Evolutionary conservation across 2,888 invertebrate genomes (phyloP).

Genomic region (Formica aserva): DNA sequence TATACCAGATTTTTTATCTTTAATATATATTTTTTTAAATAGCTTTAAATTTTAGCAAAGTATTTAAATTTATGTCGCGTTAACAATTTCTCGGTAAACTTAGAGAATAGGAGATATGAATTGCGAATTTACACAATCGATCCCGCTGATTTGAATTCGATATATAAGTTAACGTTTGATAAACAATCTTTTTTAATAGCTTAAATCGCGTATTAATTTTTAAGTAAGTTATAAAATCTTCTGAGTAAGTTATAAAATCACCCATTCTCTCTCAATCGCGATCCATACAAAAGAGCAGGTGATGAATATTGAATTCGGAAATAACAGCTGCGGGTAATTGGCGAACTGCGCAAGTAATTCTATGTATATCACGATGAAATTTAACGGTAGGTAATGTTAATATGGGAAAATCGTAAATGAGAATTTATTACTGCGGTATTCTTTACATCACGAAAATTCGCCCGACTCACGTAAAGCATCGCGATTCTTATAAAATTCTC

Average conservation of each 20-base stretch:
- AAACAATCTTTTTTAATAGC: constrained; percentile 11
- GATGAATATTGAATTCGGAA: not conserved
- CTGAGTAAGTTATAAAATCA: constrained; percentile 27
- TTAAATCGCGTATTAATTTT: not conserved
- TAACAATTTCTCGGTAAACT: not conserved
- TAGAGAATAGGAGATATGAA: not conserved
- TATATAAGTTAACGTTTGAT: constrained; percentile 19
- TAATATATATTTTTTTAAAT: not conserved
- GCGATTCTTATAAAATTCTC: constrained; percentile 19
- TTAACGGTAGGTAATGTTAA: constrained; percentile 11
- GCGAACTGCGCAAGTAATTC: constrained; percentile 17
- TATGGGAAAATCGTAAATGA: constrained; percentile 2
- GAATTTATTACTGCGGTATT: constrained; percentile 25
- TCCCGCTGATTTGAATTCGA: not conserved
- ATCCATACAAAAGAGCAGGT: constrained; percentile 1
- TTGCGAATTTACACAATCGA: constrained; percentile 15
- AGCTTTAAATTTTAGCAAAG: not conserved
- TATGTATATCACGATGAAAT: not conserved
- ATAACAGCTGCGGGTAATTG: not conserved
- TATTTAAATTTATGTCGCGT: not conserved
- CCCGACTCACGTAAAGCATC: constrained; percentile 1
- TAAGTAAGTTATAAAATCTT: constrained; percentile 19
- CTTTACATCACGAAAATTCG: constrained; percentile 22
- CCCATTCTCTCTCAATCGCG: not conserved
- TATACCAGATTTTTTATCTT: not conserved